A percentile compares a stretch with the other conserved stretches of the same genome.
These are phyloP conservation scores for Progne subis DNA, from an alignment of 2,113 vertebrate genomes.

Conservation along the genomic window DNA sequence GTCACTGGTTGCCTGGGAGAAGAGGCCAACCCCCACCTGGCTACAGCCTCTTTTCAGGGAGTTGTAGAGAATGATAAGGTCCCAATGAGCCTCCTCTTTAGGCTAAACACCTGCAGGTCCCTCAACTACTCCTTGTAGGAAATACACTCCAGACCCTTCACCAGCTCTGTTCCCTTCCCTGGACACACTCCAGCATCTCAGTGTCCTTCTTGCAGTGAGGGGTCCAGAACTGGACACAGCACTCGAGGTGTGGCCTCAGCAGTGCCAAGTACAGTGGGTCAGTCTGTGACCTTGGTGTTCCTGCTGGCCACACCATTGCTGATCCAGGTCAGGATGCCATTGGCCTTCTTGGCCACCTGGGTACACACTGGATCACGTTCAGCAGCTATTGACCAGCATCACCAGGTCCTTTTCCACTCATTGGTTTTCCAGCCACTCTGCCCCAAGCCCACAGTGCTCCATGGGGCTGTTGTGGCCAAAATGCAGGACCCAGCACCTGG, in stretches of 20 bases:
- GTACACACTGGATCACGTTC: fast-evolving
- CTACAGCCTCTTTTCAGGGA: not conserved
- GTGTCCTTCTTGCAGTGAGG: not conserved
- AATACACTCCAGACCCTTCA: not conserved
- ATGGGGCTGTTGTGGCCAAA: not conserved
- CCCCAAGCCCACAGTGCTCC: not conserved
- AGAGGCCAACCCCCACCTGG: not conserved
- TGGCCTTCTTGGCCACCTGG: not conserved
- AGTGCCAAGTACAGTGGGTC: not conserved
- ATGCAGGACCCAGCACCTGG: not conserved
- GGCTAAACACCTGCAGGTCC: not conserved
- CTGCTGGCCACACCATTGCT: not conserved
- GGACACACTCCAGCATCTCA: not conserved
- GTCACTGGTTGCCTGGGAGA: not conserved
- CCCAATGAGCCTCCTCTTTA: not conserved
- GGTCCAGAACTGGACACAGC: not conserved
- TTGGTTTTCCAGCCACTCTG: not conserved
- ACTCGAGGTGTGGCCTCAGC: not conserved
- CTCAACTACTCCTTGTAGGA: not conserved
- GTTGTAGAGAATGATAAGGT: not conserved
- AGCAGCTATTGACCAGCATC: not conserved
- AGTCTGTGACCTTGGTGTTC: not conserved
- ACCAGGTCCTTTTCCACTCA: not conserved
- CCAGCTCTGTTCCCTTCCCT: not conserved
- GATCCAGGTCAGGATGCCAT: not conserved